These are phyloP conservation scores for Rhabdornis inornatus DNA, from an alignment of 2,113 vertebrate genomes.

Conservation along the genomic window DNA sequence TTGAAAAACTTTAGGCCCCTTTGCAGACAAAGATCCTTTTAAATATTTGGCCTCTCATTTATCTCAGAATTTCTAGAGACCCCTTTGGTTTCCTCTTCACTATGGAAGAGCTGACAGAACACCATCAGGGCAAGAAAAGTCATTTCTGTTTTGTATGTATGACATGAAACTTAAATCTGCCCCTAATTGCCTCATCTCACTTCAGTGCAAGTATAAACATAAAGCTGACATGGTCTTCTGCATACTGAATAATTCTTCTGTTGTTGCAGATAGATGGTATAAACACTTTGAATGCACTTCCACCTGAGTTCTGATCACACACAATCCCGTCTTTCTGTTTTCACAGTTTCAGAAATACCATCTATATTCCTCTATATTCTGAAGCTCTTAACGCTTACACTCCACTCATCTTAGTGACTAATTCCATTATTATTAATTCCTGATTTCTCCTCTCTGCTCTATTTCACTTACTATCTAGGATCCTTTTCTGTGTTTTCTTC, in stretches of 20 bases:
- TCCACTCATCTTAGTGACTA: neutral
- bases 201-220: neutral
- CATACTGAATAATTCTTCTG: neutral
- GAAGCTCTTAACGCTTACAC: neutral
- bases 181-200: neutral
- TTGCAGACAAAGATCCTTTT: neutral
- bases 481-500: neutral
- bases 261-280: neutral
- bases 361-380: neutral
- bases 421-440: neutral
- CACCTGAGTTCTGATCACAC: neutral
- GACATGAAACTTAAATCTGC: neutral
- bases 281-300: neutral
- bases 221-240: neutral
- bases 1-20: neutral
- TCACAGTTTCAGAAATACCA: neutral
- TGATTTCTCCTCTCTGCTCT: neutral
- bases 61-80: neutral
- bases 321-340: neutral
- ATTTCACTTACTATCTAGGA: neutral
- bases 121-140: neutral
- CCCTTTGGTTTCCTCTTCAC: neutral
- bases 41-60: neutral
- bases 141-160: neutral
- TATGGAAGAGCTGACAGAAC: neutral